Evolutionary conservation across 2,888 invertebrate species (phyloP), one percentile per base, ranked within the genome.

Genomic region (Cloeon dipterum): DNA sequence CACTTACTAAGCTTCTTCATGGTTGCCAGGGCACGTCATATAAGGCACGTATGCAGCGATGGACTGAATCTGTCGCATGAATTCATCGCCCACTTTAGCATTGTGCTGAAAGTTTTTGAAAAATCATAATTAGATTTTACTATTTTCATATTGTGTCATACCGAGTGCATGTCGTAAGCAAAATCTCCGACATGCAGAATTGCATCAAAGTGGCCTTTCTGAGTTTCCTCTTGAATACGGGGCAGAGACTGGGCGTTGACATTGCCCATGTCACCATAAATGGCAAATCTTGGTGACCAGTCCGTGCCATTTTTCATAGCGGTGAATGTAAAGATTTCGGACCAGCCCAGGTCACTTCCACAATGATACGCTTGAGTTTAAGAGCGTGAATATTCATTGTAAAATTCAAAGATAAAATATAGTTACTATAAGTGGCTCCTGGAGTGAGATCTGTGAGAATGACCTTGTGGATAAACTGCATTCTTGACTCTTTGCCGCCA

Each of bases 221-320:
- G 75, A 0, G 79, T 68, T 50, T 93, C 89, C 47, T 77, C 66
- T 57, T 89, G 86, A 5, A 96, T 58, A 42, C 81, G 66, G 1
- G 76, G 68, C 38, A 94, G 61, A 1, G 91, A 83, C 46, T 79
- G 76, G 2, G 89, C 86, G 58, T 93, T 93, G 45, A 71, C 74
- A 52, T 79, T 82, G 20, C 94, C 94, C 77, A 96, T 74, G 54
- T 94, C 94, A 0, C 94, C 94, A 51, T 74, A 93, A 46, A 94
- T 69, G 19, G 81, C 91, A 26, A 91, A 61, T 14, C 67, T 65
- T 0, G 88, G 82, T 14, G 70, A 63, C 86, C 86, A 89, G 43
- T 71, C 51, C n/a, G 61, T 52, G 18, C 63, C 61, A 11, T 67
- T 65, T 2, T 57, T 55, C 1, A 77, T 77, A 1, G 70, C 62